phyloP scores from a whole-genome alignment of 2,797 vertebrate genomes.

The Chrosomus eos region DNA sequence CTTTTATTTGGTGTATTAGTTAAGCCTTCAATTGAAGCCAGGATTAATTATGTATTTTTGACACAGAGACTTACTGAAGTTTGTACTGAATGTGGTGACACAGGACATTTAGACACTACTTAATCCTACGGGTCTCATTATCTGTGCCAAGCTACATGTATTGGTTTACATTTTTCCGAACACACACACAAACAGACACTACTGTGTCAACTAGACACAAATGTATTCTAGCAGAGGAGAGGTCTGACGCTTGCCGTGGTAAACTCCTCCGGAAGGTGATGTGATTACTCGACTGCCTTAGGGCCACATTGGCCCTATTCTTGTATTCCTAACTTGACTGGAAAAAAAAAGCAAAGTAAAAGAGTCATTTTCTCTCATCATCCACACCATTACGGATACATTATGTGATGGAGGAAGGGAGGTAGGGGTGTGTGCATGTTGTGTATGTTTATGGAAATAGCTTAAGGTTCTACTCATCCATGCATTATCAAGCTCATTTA shows the following conservation, averaged over 20 bases:
- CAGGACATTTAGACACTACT: not conserved
- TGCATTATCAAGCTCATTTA: slow-evolving; percentile 49
- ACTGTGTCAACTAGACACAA: slow-evolving; percentile 11
- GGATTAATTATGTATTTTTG: not conserved
- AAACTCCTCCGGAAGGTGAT: slow-evolving; percentile 34
- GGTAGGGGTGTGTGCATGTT: not conserved
- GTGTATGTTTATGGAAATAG: slow-evolving; percentile 44
- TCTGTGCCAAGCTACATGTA: slow-evolving; percentile 8
- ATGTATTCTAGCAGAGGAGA: not conserved
- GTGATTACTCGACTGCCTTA: slow-evolving; percentile 47
- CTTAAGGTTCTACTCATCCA: slow-evolving; percentile 43
- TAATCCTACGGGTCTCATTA: slow-evolving; percentile 23
- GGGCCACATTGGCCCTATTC: slow-evolving; percentile 23
- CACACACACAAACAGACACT: slow-evolving; percentile 16
- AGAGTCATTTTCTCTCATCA: slow-evolving; percentile 41
- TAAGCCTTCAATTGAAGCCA: not conserved
- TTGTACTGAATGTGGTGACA: not conserved
- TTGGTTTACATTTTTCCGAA: slow-evolving; percentile 2
- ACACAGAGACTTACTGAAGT: not conserved
- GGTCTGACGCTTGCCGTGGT: not conserved
- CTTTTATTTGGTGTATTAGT: not conserved
- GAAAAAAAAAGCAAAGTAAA: slow-evolving; percentile 33
- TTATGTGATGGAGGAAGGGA: slow-evolving; percentile 9
- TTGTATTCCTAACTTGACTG: slow-evolving; percentile 36
- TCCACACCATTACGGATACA: slow-evolving; percentile 20